Base-by-base conservation (phyloP, 1,140 invertebrate genomes). In the Lasioglossum albipes region DNA sequence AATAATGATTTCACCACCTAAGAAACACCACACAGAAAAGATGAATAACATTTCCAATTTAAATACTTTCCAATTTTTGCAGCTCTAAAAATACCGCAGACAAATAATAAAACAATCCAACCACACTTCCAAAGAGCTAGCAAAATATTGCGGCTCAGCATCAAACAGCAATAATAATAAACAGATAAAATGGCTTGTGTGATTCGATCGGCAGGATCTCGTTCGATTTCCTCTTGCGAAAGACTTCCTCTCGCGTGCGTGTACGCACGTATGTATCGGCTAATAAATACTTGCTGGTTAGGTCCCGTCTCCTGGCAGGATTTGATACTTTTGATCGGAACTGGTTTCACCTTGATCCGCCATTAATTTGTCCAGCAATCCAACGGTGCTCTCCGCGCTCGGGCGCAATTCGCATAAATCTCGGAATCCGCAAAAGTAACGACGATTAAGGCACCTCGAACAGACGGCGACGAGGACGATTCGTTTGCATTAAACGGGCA, bases 311-410 rank as follows among this genome's bases (percentile, higher is more conserved):
- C 22, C n/a, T 5, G 45, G 22, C 62, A 22, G 16, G 31, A 42
- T 79, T 18, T 7, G 41, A 66, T 67, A 42, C 54, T 67, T 74
- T 59, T 42, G 65, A 70, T 75, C 45, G 31, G 41, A 79, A 86
- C 75, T 68, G 80, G 84, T 85, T 79, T 84, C 31, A 9, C 22
- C n/a, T 68, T 27, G 59, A 69, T 82, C 27, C 49, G 67, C 68
- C 79, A 42, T 77, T 52, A 42, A 77, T 77, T 82, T 77, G 76
- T 73, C 36, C 31, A 52, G 49, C 57, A 74, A 65, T 79, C 66
- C 62, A 36, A 36, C 36, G 36, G 36, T 36, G 36, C 36, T 36
- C 36, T 36, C 65, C 69, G 83, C 22, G 49, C 65, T 9, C 9
- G 7, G 4, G 41, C 16, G 54, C 31, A 85, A 82, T 75, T 22